These are phyloP conservation scores for Athene cunicularia DNA, from an alignment of 2,113 vertebrate genomes.

Conservation along the genomic window DNA sequence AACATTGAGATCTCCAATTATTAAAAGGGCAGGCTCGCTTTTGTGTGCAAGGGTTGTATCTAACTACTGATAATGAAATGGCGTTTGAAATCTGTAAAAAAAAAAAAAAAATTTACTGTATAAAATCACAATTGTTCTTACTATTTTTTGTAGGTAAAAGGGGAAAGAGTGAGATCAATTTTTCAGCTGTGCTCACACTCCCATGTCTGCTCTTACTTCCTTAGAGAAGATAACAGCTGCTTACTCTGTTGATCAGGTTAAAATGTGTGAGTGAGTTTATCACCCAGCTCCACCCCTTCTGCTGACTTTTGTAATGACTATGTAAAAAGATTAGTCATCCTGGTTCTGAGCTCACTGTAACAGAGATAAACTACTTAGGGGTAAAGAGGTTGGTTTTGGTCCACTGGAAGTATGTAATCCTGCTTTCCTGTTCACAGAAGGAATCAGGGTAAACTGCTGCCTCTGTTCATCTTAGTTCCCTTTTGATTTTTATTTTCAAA, in stretches of 20 bases:
- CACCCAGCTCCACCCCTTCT: no score
- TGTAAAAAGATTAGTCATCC: fast-evolving
- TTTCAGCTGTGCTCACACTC: neutral
- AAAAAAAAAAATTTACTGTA: neutral
- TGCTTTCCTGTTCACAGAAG: neutral
- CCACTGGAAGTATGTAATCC: neutral
- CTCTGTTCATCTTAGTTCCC: neutral
- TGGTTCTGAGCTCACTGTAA: neutral
- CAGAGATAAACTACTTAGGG: neutral
- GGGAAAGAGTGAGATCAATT: neutral
- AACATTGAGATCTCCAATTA: neutral
- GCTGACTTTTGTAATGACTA: neutral
- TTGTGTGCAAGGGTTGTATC: neutral
- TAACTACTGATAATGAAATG: neutral
- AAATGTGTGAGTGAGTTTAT: neutral
- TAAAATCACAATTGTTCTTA: neutral
- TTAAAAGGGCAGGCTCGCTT: neutral
- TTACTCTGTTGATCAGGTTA: neutral
- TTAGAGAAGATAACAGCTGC: neutral
- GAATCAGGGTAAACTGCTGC: neutral
- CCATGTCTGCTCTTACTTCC: neutral
- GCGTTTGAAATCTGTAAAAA: neutral
- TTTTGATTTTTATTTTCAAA: neutral
- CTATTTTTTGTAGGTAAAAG: neutral
- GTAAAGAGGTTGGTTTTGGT: neutral